Evolutionary conservation across 2,888 invertebrate genomes (phyloP).

Genomic region (Carabus problematicus): DNA sequence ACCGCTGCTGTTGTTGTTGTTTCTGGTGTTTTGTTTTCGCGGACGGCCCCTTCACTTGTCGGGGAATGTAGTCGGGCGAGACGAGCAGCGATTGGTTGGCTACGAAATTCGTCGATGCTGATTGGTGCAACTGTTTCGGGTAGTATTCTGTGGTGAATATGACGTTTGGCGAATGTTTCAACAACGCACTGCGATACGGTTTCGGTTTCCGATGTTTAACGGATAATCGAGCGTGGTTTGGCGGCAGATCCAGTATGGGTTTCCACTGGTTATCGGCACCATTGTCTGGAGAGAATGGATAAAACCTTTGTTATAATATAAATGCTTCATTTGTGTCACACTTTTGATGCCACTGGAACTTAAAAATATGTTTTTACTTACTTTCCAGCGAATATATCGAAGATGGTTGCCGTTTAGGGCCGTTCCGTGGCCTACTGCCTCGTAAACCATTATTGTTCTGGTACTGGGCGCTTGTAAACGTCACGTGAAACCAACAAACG

Average conservation of each 20-base stretch:
- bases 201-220: background rate
- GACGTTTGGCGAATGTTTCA: background rate
- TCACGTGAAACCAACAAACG: too few species aligned
- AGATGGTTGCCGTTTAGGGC: too few species aligned
- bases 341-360: too few species aligned
- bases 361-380: too few species aligned
- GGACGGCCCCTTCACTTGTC: conserved; percentile 1
- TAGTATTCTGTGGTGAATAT: background rate
- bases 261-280: conserved; percentile 1
- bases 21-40: conserved; percentile 10
- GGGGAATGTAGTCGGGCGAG: conserved; percentile 8
- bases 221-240: background rate
- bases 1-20: conserved; percentile 13
- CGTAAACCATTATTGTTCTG: too few species aligned
- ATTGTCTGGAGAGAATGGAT: background rate
- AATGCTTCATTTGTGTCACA: background rate
- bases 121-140: background rate
- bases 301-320: background rate
- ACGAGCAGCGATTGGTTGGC: conserved; percentile 24
- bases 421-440: too few species aligned
- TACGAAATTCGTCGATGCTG: conserved; percentile 11
- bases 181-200: too few species aligned
- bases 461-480: too few species aligned
- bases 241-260: background rate
- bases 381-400: too few species aligned